Conservation (phyloP, 2,797 vertebrate genomes). For the Lacerta agilis region DNA sequence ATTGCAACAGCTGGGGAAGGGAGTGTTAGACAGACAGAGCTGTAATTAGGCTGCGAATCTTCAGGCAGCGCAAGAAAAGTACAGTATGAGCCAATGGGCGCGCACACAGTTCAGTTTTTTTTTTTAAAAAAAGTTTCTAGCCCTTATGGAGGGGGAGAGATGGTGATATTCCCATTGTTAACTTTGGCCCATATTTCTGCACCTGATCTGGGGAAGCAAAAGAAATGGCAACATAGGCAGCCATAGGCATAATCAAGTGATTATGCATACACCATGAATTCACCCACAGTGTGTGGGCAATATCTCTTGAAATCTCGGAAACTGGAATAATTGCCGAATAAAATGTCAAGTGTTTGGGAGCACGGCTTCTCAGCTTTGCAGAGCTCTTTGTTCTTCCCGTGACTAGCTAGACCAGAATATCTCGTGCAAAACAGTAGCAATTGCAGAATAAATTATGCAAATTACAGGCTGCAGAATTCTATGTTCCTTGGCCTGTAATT, state of each 20-base stretch:
- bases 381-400: background rate
- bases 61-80: background rate
- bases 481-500: conserved; percentile 1
- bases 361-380: background rate
- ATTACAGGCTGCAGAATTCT: background rate
- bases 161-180: background rate
- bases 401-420: background rate
- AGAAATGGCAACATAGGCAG: too few relatives aligned
- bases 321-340: background rate
- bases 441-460: conserved; percentile 1
- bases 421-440: background rate
- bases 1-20: background rate
- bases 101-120: background rate
- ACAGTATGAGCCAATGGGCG: background rate
- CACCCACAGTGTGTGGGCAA: background rate
- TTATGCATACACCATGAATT: background rate
- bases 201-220: background rate
- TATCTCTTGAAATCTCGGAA: background rate
- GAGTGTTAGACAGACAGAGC: background rate
- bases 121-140: background rate
- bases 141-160: background rate
- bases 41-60: background rate
- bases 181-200: background rate
- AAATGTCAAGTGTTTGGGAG: background rate
- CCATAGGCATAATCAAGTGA: background rate